Percentiles rank a stretch among this genome's conserved stretches.
Evolutionary conservation across 2,113 vertebrate species (phyloP).

Genomic region (Tympanuchus pallidicinctus): DNA sequence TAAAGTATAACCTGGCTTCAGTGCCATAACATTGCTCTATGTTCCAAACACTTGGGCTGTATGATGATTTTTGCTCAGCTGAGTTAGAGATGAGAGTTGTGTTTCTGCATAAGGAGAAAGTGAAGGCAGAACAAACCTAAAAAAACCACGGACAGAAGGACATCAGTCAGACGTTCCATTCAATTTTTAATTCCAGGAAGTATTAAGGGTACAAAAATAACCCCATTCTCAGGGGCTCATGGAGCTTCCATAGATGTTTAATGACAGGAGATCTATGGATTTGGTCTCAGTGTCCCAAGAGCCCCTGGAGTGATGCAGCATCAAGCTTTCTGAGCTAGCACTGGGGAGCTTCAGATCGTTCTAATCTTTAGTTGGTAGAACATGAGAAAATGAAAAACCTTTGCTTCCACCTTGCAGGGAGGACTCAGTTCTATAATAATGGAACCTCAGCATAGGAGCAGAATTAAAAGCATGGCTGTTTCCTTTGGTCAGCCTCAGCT

Average conservation of each 20-base stretch:
- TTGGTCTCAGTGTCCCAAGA: neutral
- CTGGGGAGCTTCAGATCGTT: neutral
- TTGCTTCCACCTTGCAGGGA: neutral
- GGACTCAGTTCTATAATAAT: neutral
- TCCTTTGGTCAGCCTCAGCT: neutral
- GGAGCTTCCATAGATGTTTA: neutral
- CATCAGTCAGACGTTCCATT: neutral
- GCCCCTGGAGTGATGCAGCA: neutral
- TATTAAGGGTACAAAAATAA: neutral
- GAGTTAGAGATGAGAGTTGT: neutral
- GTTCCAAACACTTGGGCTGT: neutral
- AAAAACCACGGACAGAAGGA: neutral
- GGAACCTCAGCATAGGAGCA: neutral
- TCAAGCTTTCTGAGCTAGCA: neutral
- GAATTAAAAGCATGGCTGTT: rapidly evolving
- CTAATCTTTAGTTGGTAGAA: neutral
- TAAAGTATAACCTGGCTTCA: neutral
- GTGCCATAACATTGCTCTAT: neutral
- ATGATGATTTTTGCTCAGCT: neutral
- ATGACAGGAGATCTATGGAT: neutral
- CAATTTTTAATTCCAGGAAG: constrained; percentile 1
- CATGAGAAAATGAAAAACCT: neutral
- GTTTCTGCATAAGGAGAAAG: neutral
- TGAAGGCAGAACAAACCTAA: constrained; percentile 10
- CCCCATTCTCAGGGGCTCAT: neutral